Conservation (phyloP, 2,797 vertebrate genomes). For the Iguana delicatissima region DNA sequence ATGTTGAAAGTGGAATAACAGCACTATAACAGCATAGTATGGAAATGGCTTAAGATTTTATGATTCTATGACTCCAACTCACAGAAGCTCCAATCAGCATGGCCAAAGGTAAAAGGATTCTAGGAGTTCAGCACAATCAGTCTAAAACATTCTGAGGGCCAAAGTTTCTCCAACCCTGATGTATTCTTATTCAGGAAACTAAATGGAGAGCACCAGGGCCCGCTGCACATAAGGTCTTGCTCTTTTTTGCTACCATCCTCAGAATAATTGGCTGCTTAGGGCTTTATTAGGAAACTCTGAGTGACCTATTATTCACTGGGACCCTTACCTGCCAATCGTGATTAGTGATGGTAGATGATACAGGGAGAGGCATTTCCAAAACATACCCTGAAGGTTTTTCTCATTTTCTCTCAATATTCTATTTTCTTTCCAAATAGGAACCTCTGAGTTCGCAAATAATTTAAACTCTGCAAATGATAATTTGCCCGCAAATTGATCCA, state of each 20-base stretch:
- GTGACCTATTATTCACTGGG: neutral
- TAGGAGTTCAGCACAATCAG: neutral
- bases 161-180: neutral
- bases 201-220: neutral
- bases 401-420: too few species aligned
- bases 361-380: neutral
- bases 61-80: neutral
- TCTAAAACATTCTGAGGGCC: neutral
- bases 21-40: too few species aligned
- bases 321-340: neutral
- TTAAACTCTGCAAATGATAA: too few species aligned
- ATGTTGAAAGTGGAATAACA: too few species aligned
- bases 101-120: neutral
- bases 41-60: too few species aligned
- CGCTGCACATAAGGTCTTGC: neutral
- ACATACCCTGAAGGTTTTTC: too few species aligned
- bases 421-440: too few species aligned
- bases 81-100: neutral
- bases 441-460: too few species aligned
- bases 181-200: neutral
- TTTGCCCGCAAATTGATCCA: too few species aligned
- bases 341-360: neutral
- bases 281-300: neutral
- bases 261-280: neutral
- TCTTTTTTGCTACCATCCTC: neutral